Conservation (phyloP, 2,113 vertebrate species). For the Ranitomeya variabilis region DNA sequence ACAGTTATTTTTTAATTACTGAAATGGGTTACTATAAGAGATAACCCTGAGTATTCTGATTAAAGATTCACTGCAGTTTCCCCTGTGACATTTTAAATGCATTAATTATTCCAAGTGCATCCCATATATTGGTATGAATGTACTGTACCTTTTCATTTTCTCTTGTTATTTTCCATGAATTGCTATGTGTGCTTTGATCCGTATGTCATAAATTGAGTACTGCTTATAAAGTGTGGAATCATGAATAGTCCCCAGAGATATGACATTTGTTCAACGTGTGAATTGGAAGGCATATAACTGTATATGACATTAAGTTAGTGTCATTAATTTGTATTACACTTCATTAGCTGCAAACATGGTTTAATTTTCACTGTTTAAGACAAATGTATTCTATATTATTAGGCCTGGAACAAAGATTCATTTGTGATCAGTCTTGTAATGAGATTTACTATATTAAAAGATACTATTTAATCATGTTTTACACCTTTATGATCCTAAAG, state of each 20-base stretch:
- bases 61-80: slow-evolving; percentile 31
- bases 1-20: slow-evolving; percentile 30
- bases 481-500: neutral
- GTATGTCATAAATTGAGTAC: slow-evolving; percentile 23
- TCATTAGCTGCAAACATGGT: slow-evolving; percentile 63
- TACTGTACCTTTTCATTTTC: slow-evolving; percentile 26
- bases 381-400: neutral
- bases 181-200: slow-evolving; percentile 35
- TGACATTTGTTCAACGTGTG: slow-evolving; percentile 47
- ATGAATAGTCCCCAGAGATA: slow-evolving; percentile 26
- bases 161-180: slow-evolving; percentile 30
- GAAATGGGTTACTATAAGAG: slow-evolving; percentile 38
- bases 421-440: neutral
- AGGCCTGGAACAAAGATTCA: neutral
- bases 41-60: slow-evolving; percentile 36
- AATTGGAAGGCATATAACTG: slow-evolving; percentile 56
- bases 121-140: slow-evolving; percentile 28
- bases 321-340: slow-evolving; percentile 61
- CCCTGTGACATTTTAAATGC: slow-evolving; percentile 33
- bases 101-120: slow-evolving; percentile 32
- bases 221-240: slow-evolving; percentile 22
- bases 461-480: neutral
- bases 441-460: neutral
- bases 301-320: slow-evolving; percentile 59
- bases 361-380: slow-evolving; percentile 61